Base-by-base conservation (phyloP, 2,113 vertebrate species). In the Urocolius indicus region DNA sequence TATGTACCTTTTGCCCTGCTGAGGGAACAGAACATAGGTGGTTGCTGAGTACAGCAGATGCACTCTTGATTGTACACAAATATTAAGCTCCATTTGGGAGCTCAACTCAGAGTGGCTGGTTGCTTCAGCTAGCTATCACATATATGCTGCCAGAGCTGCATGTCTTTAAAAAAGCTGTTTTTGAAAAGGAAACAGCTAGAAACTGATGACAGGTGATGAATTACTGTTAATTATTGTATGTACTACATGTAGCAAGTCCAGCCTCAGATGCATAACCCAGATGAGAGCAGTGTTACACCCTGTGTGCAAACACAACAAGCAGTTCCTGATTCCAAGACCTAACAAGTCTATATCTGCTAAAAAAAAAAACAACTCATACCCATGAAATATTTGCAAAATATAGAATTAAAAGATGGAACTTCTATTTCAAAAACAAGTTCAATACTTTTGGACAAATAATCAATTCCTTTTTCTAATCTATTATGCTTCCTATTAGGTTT, bases 381-480 rank as follows among this genome's bases (percentile, higher is more conserved):
- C 7, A 43, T 22, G 22, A 75, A 89, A 86, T 65, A 87, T 49
- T 89, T 89, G 67, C 41, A 76, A 93, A 92, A 76, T 32, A 71
- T 1, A 55, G 19, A 86, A 69, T 62, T 65, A 69, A 71, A 90
- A 93, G 36, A 86, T 15, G n/a, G 32, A 95, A 43, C 30, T 6
- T 83, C 45, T 21, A 55, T 71, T 95, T 89, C 46, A 85, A 85
- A 91, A 88, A 5, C 14, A 71, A 17, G 23, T 14, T 77, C 32
- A 36, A 46, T 75, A 46, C 29, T 68, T 95, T 75, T 68, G 36
- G 73, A 61, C 52, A 71, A 96, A 87, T 79, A 83, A 85, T 91
- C 78, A 79, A 62, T 82, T 74, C 21, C 38, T 77, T 72, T 78
- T 78, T 66, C 52, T 52, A 84, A 75, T 30, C n/a, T 30, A 84